These are phyloP conservation scores for Dusona sp. DNA, from an alignment of 2,888 invertebrate species.

Conservation along the genomic window DNA sequence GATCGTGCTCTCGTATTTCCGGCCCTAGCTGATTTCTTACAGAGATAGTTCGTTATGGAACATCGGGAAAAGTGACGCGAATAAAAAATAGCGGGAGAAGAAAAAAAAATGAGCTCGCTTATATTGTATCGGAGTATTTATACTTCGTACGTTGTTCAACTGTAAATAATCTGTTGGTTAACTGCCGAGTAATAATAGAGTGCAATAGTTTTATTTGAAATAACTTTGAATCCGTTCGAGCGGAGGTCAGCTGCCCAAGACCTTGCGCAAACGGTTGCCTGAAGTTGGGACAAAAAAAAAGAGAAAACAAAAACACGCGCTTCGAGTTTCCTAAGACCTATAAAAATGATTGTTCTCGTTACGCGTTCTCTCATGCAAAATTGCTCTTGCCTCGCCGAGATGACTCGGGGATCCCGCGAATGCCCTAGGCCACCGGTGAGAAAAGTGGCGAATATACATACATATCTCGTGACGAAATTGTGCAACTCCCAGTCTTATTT, in stretches of 20 bases:
- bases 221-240: constrained; percentile 27
- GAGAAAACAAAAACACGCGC: not conserved
- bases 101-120: not conserved
- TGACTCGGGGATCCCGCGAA: constrained; percentile 14
- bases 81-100: not conserved
- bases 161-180: constrained; percentile 33
- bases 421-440: constrained; percentile 5
- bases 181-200: constrained; percentile 40
- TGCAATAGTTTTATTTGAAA: constrained; percentile 42
- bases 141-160: constrained; percentile 27
- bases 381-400: constrained; percentile 29
- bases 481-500: constrained; percentile 38
- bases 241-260: constrained; percentile 42
- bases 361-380: constrained; percentile 35
- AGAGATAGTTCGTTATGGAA: constrained; percentile 27
- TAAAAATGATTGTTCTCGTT: constrained; percentile 47
- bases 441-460: constrained; percentile 14
- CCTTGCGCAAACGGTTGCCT: constrained; percentile 18
- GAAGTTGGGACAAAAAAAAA: constrained; percentile 1
- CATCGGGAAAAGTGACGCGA: constrained; percentile 22
- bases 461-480: constrained; percentile 55
- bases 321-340: constrained; percentile 26
- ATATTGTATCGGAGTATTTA: constrained; percentile 25
- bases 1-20: not conserved
- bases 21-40: constrained; percentile 18